Evolutionary conservation across 2,797 vertebrate genomes (phyloP), one percentile per base, ranked within the genome.

Genomic region (Threskiornis aethiopicus): DNA sequence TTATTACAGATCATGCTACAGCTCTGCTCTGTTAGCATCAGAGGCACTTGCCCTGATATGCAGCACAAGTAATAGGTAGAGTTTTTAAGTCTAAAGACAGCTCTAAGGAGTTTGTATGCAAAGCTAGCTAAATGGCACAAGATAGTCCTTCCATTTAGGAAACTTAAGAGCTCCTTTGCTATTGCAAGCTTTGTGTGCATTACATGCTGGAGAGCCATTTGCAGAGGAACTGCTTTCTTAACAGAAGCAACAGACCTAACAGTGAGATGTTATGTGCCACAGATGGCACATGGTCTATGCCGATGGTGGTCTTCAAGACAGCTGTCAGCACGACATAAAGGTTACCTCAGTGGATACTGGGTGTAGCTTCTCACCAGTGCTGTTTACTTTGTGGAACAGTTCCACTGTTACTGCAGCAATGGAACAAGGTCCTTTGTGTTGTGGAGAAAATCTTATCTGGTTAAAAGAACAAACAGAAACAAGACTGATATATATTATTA

Each of bases 271-370:
- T 47, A 28, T 0, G 1, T 58, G 49, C 51, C 7, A 5, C 1
- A 5, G 33, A 16, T 26, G 44, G 14, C 61, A 37, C 20, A 2
- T 28, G 21, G 11, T 71, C 21, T 42, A 4, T 49, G 57, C 58
- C 70, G 42, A 12, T 17, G 31, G 4, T 28, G n/a, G 12, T 64
- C 39, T 28, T 59, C 42, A 13, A 41, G 59, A 21, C 0, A 0
- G 19, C 24, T 70, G 19, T n/a, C 3, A 2, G 22, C 37, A 22
- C 0, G 0, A 33, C 17, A 2, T 41, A 58, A 13, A 47, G 13
- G 31, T 72, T 71, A 16, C 54, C 37, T 59, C 8, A 0, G 4
- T 13, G 29, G 9, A 4, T 64, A 10, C 14, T 22, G 29, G 42
- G 39, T 33, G 82, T 35, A 35, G 61, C 14, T 78, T 52, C 76